These are phyloP conservation scores for Pomacea canaliculata DNA, from an alignment of 2,888 invertebrate species.

Conservation along the genomic window DNA sequence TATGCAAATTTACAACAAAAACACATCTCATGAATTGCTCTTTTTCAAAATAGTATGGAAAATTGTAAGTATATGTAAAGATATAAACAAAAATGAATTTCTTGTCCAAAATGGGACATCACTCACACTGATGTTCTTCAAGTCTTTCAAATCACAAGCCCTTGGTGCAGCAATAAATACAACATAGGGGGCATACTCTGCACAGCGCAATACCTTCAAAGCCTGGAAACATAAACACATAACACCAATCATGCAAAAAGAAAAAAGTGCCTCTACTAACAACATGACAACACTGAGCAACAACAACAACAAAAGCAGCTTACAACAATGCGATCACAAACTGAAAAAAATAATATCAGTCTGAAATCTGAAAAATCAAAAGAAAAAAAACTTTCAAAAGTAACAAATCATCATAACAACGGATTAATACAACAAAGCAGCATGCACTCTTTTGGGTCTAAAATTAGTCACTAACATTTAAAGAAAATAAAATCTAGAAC, in stretches of 20 bases:
- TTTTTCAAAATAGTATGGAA: too few species aligned
- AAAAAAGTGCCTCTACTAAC: constrained; percentile 6
- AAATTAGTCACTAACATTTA: neutral
- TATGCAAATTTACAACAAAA: too few species aligned
- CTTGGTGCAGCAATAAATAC: constrained; percentile 98
- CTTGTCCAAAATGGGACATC: neutral
- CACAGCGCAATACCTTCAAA: constrained; percentile 93
- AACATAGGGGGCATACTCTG: constrained; percentile 98
- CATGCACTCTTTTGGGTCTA: neutral
- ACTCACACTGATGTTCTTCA: constrained; percentile 61
- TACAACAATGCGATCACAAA: too few species aligned
- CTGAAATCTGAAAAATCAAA: too few species aligned
- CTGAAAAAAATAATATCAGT: too few species aligned
- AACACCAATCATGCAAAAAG: constrained; percentile 9
- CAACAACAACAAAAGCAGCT: neutral
- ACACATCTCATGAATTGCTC: too few species aligned
- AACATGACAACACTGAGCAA: constrained; percentile 13
- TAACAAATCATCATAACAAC: too few species aligned
- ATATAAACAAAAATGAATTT: too few species aligned
- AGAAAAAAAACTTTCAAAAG: too few species aligned
- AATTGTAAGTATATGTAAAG: too few species aligned
- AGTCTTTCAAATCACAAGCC: constrained; percentile 61
- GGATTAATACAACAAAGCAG: neutral
- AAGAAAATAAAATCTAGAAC: too few species aligned
- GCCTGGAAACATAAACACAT: constrained; percentile 77